These are phyloP conservation scores for Oxytorus armatus DNA, from an alignment of 2,888 invertebrate genomes.

Conservation along the genomic window DNA sequence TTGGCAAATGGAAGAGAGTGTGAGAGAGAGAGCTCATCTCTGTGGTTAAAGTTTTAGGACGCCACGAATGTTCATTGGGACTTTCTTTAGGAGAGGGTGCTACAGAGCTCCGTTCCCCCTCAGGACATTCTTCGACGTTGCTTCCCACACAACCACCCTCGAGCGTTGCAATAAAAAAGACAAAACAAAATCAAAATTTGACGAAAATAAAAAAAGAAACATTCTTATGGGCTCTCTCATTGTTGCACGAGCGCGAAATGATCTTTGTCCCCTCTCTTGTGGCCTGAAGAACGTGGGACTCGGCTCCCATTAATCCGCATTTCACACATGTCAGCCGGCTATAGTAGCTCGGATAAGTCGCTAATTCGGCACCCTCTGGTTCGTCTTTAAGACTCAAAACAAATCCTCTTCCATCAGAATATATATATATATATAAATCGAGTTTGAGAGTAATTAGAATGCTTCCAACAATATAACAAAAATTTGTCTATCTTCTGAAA, in stretches of 20 bases:
- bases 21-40: constrained; percentile 69
- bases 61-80: constrained; percentile 51
- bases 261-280: constrained; percentile 57
- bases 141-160: constrained; percentile 74
- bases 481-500: background rate
- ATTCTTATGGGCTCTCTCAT: constrained; percentile 34
- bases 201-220: constrained; percentile 50
- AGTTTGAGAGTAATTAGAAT: constrained; percentile 19
- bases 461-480: background rate
- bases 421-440: too few relatives aligned
- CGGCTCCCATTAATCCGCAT: constrained; percentile 73
- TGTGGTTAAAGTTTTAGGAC: constrained; percentile 80
- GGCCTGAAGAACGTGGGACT: constrained; percentile 58
- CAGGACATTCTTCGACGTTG: constrained; percentile 73
- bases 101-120: constrained; percentile 51
- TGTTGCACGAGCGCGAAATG: constrained; percentile 42
- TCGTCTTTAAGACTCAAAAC: constrained; percentile 42
- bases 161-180: constrained; percentile 15
- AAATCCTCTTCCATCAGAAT: constrained; percentile 19
- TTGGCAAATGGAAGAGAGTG: constrained; percentile 35
- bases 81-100: constrained; percentile 49
- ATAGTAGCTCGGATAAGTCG: constrained; percentile 27
- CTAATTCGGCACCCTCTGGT: constrained; percentile 49
- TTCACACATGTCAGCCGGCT: constrained; percentile 73
- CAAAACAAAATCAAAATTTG: background rate